Evolutionary conservation across 2,113 vertebrate species (phyloP), one percentile per base, ranked within the genome.

Genomic region (Daphoenositta chrysoptera): DNA sequence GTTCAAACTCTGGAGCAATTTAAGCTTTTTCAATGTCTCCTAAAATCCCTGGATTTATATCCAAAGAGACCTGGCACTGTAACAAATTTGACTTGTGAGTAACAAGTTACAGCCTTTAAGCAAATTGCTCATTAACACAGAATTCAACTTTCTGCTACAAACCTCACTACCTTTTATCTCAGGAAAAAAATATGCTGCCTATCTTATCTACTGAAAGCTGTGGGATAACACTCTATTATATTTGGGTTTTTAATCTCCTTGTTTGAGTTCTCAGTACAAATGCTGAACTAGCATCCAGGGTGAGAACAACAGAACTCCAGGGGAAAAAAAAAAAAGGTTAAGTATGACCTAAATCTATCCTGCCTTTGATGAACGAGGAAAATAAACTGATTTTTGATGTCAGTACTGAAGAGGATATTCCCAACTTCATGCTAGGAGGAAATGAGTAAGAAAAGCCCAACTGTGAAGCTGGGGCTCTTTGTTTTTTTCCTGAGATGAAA

Each of bases 11-110:
- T 89, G 89, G 77, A 97, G 94, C 95, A 95, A 97, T 91, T 94
- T 93, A 96, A 97, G 89, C 87, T 96, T 96, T 96, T 97, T 91
- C 97, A 97, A 63, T 91, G 95, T 93, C 96, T 95, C 92, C 96
- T 87, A 94, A 97, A 97, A 96, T 96, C 97, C 96, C 94, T 94
- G 96, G 95, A 97, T 96, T 97, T 97, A 91, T 91, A 97, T 96
- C 96, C 96, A 96, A 93, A 97, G 97, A 97, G 96, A 94, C 64
- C 83, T 97, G 96, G 95, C 96, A 80, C 79, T 63, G 83, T 69
- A 90, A 96, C 96, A 96, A 96, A 90, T 96, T 35, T 94, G 94
- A 96, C 95, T 97, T 97, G 95, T 93, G 95, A 92, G 92, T 95
- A 96, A 94, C 94, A 94, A 97, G 91, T 96, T 97, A 95, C 95